Conservation (phyloP, 2,113 vertebrate genomes). For the Onychostruthus taczanowskii region DNA sequence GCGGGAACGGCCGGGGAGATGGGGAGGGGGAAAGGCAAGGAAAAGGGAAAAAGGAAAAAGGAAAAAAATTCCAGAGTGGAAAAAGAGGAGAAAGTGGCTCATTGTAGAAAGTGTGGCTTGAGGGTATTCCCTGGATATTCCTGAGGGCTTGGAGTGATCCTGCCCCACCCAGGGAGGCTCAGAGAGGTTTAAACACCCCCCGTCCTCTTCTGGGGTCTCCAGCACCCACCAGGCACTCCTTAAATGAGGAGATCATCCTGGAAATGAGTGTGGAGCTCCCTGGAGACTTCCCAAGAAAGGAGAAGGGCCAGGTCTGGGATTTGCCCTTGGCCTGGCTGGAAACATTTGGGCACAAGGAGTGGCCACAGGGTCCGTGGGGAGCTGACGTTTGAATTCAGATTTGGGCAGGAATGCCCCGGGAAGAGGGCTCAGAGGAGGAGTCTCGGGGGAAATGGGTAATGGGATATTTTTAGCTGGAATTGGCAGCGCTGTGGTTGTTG, state of each 20-base stretch:
- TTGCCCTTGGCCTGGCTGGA: neutral
- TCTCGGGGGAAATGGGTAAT: neutral
- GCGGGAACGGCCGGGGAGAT: neutral
- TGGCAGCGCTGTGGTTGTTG: neutral
- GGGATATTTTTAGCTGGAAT: neutral
- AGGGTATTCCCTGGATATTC: neutral
- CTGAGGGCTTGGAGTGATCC: neutral
- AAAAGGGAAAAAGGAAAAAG: neutral
- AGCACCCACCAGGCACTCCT: neutral
- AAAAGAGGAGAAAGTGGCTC: neutral
- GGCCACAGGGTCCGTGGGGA: fast-evolving
- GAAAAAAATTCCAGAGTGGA: neutral
- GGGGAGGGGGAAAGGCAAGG: neutral
- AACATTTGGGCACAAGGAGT: neutral
- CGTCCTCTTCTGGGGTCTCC: neutral
- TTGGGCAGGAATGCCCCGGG: neutral
- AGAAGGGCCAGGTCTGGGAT: neutral
- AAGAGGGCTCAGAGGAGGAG: neutral
- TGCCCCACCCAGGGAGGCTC: neutral
- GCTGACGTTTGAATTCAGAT: neutral
- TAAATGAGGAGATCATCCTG: neutral
- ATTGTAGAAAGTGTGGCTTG: neutral
- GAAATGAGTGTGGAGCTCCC: neutral
- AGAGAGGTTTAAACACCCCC: neutral
- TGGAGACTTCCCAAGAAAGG: neutral